Conservation (phyloP, 1,140 invertebrate species). For the Diachasma alloeum region DNA sequence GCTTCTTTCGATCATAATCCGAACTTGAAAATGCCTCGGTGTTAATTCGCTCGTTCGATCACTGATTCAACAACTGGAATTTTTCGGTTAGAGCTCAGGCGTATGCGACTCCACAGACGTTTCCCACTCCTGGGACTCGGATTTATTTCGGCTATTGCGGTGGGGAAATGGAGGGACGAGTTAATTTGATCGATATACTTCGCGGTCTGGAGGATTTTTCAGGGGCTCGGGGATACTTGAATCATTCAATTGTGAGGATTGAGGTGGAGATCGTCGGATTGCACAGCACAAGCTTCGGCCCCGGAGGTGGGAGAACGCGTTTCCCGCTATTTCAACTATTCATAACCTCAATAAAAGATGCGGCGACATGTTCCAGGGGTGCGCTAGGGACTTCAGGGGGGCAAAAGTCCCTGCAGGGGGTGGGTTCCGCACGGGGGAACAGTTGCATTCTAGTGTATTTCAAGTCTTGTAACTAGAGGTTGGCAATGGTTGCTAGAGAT, state of each 20-base stretch:
- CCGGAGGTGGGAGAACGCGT: conserved; percentile 4
- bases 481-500: no score
- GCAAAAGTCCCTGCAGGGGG: neutral
- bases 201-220: neutral
- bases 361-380: neutral
- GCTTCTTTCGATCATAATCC: neutral
- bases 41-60: neutral
- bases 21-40: neutral
- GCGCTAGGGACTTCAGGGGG: neutral
- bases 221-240: neutral
- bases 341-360: conserved; percentile 9
- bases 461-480: no score
- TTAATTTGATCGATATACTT: neutral
- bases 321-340: conserved; percentile 27
- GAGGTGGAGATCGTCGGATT: neutral
- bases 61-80: neutral
- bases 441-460: no score
- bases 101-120: neutral
- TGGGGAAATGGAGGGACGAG: neutral
- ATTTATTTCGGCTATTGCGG: neutral
- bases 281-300: neutral
- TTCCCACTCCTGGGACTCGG: neutral
- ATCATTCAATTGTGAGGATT: neutral
- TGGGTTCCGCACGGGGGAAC: no score
- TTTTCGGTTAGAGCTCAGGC: neutral